These are phyloP conservation scores for Hylomyscus alleni DNA, from an alignment of 2,797 vertebrate species.

Conservation along the genomic window DNA sequence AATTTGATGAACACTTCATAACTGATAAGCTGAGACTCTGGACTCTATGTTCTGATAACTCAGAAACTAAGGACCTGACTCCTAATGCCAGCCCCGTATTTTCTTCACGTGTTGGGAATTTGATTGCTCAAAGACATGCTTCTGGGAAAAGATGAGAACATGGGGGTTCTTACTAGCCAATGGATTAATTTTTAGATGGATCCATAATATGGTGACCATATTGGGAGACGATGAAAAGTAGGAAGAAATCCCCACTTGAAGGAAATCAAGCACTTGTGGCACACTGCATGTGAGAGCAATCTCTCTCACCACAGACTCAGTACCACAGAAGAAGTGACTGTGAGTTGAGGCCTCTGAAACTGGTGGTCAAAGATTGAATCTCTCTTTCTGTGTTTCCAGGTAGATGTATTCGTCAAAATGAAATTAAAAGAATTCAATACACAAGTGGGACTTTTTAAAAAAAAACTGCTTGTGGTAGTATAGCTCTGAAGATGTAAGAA, in stretches of 20 bases:
- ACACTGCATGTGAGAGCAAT: neutral
- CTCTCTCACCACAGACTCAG: neutral
- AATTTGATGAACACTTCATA: neutral
- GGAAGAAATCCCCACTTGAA: neutral
- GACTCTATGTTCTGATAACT: neutral
- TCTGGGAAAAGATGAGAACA: neutral
- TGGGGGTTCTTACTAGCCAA: neutral
- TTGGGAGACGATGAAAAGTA: neutral
- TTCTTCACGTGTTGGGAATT: neutral
- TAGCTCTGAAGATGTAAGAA: neutral
- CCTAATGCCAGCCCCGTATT: neutral
- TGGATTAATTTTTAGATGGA: neutral
- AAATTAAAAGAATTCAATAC: neutral
- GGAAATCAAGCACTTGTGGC: too few relatives aligned
- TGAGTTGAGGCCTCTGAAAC: neutral
- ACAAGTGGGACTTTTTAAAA: neutral
- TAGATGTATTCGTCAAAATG: neutral
- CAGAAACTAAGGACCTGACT: neutral
- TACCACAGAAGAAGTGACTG: neutral
- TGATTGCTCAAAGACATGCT: neutral
- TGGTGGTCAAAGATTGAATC: neutral
- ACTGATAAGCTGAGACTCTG: neutral
- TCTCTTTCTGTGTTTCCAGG: neutral
- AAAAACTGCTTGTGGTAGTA: neutral
- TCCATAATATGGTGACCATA: neutral